phyloP scores from a whole-genome alignment of 2,888 invertebrate genomes.

The Cephus runcator region DNA sequence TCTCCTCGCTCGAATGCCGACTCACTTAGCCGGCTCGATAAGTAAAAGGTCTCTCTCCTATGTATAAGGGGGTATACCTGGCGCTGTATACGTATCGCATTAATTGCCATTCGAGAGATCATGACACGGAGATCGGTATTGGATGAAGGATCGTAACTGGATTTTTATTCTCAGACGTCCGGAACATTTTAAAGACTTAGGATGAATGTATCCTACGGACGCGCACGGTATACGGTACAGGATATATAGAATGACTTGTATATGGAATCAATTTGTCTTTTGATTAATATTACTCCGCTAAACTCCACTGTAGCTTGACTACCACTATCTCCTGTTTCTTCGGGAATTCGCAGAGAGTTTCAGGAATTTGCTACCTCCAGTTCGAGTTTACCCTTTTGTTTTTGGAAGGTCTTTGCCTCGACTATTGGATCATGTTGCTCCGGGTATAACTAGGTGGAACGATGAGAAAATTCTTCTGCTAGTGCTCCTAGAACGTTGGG shows the following conservation, averaged over 20 bases:
- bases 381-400: not conserved
- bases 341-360: not conserved
- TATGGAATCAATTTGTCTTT: not conserved
- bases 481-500: slow-evolving; percentile 19
- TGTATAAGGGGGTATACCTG: not conserved
- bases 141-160: not conserved
- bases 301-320: not conserved
- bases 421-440: slow-evolving; percentile 17
- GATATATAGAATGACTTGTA: not conserved
- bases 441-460: slow-evolving; percentile 44
- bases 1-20: not conserved
- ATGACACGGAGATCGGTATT: not conserved
- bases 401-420: not conserved
- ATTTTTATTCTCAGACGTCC: not conserved
- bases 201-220: not conserved
- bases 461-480: slow-evolving; percentile 37
- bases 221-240: not conserved
- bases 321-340: not conserved
- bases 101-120: not conserved
- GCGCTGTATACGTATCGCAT: not conserved
- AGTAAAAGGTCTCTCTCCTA: not conserved
- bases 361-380: not conserved
- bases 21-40: not conserved
- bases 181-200: not conserved
- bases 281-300: not conserved